These are phyloP conservation scores for Oasisia sp. DNA, from an alignment of 2,888 invertebrate species.

Conservation along the genomic window DNA sequence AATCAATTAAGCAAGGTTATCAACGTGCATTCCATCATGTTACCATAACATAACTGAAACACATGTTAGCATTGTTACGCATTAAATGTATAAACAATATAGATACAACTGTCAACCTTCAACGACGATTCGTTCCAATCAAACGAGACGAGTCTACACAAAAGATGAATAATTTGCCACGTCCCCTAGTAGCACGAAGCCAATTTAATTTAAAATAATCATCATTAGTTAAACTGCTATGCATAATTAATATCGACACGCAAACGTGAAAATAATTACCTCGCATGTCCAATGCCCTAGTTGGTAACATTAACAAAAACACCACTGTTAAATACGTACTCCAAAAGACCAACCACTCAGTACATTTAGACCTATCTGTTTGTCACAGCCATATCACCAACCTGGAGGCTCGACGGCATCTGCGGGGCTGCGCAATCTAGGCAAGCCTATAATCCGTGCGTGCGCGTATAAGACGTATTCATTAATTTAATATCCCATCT, in stretches of 20 bases:
- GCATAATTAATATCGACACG: background rate
- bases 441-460: conserved; percentile 17
- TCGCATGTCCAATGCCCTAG: background rate
- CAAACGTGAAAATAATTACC: background rate
- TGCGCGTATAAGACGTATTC: background rate
- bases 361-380: background rate
- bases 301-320: background rate
- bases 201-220: background rate
- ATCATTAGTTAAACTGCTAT: background rate
- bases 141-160: background rate
- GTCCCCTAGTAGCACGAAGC: background rate
- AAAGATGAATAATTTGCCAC: background rate
- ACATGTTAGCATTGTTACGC: background rate
- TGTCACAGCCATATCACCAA: background rate
- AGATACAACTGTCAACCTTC: background rate
- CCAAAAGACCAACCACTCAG: background rate
- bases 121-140: background rate
- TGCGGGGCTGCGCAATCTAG: background rate
- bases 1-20: background rate
- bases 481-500: conserved; percentile 3
- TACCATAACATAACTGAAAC: background rate
- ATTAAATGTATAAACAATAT: background rate
- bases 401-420: background rate
- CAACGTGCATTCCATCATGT: background rate
- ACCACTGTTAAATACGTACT: background rate